phyloP scores from a whole-genome alignment of 2,797 vertebrate genomes.

The Aplochiton taeniatus region DNA sequence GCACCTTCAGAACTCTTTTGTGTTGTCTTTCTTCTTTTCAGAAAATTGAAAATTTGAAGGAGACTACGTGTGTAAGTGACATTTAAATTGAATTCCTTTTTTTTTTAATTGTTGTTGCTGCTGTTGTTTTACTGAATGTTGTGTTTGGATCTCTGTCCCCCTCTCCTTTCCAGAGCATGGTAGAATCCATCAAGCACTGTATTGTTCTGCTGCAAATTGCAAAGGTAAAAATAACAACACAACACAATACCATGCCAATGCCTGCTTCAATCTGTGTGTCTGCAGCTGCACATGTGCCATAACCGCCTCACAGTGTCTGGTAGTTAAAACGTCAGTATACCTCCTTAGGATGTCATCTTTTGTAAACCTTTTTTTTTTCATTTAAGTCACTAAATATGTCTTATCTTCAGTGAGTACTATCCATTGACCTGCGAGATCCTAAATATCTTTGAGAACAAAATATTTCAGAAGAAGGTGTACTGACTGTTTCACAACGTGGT shows the following conservation, averaged over 20 bases:
- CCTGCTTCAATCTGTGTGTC: slow-evolving; percentile 12
- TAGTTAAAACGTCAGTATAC: too few relatives aligned
- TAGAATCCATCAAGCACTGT: slow-evolving; percentile 99
- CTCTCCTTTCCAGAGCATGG: slow-evolving; percentile 91
- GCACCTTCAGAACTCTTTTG: background rate
- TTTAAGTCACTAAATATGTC: slow-evolving; percentile 8
- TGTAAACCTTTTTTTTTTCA: too few relatives aligned
- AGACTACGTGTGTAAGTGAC: slow-evolving; percentile 96
- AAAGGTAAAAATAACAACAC: slow-evolving; percentile 84
- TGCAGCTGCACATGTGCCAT: too few relatives aligned
- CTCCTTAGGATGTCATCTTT: too few relatives aligned
- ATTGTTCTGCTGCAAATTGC: slow-evolving; percentile 99
- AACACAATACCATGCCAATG: background rate
- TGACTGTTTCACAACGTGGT: too few relatives aligned
- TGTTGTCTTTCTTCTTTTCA: slow-evolving; percentile 62
- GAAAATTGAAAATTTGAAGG: slow-evolving; percentile 98
- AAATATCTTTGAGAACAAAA: too few relatives aligned
- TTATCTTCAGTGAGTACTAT: slow-evolving; percentile 11
- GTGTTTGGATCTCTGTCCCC: slow-evolving; percentile 32
- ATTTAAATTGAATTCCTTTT: slow-evolving; percentile 9
- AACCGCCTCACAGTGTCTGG: too few relatives aligned
- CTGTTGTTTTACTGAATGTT: slow-evolving; percentile 1
- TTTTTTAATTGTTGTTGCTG: background rate
- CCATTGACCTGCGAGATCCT: too few relatives aligned
- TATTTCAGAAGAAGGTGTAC: too few relatives aligned